A percentile compares a stretch with the other conserved stretches of the same genome.
phyloP scores from a whole-genome alignment of 2,113 vertebrate genomes.

The Carollia perspicillata region DNA sequence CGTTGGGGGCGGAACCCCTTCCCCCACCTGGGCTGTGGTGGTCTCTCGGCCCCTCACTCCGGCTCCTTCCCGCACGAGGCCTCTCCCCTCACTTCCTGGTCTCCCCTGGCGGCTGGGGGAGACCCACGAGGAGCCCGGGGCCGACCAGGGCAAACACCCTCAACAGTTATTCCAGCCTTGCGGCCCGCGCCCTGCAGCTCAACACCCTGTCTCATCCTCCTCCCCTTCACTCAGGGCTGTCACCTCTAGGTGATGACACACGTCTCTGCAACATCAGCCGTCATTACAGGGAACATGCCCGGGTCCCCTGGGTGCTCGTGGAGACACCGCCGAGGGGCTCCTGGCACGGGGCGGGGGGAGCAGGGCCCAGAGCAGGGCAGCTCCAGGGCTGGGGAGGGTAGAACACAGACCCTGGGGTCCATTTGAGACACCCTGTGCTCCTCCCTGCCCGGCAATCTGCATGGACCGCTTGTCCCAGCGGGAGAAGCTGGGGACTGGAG shows the following conservation, averaged over 20 bases:
- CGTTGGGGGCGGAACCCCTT: neutral
- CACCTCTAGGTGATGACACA: neutral
- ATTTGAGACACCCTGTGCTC: accelerated
- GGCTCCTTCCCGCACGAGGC: neutral
- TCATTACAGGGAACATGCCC: conserved; percentile 9
- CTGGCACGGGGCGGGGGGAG: neutral
- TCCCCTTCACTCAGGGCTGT: neutral
- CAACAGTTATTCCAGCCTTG: neutral
- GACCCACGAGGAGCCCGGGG: neutral
- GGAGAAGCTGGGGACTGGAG: neutral
- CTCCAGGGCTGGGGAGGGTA: neutral
- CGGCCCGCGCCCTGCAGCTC: neutral
- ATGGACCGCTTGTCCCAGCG: neutral
- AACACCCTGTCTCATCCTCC: neutral
- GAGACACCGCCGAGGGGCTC: neutral
- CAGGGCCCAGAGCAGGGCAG: neutral
- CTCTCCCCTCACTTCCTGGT: neutral
- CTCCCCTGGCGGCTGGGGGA: neutral
- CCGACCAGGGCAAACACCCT: neutral
- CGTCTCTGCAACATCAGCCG: neutral
- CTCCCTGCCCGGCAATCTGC: accelerated
- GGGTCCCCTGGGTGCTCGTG: neutral
- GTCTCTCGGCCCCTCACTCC: neutral
- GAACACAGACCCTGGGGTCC: too few relatives aligned
- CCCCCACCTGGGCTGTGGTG: neutral